phyloP scores from a whole-genome alignment of 2,888 invertebrate species.

The Deilephila elpenor region DNA sequence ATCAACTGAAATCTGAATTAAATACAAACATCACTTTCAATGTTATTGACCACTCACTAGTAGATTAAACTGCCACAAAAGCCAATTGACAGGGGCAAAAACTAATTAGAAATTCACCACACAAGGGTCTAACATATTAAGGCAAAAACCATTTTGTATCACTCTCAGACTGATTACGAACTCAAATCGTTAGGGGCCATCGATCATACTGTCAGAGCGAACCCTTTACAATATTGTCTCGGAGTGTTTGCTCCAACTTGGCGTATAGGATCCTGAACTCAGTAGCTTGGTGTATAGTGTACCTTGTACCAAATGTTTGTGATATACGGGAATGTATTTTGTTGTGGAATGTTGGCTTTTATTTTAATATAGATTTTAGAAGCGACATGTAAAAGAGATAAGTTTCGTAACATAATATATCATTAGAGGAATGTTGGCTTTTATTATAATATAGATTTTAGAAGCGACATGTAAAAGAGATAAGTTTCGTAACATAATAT shows the following conservation, averaged over 20 bases:
- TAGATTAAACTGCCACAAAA: conserved; percentile 2
- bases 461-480: too few relatives aligned
- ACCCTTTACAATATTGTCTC: conserved; percentile 46
- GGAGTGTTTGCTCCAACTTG: conserved; percentile 43
- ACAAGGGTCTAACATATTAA: conserved; percentile 12
- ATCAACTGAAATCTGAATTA: too few relatives aligned
- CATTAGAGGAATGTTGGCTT: too few relatives aligned
- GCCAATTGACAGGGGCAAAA: conserved; percentile 5
- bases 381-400: too few relatives aligned
- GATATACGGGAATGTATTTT: conserved; percentile 16
- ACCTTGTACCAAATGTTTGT: conserved; percentile 32
- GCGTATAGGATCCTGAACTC: conserved; percentile 38
- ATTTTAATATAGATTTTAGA: too few relatives aligned
- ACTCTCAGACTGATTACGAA: conserved; percentile 44
- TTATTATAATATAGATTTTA: too few relatives aligned
- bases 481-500: too few relatives aligned
- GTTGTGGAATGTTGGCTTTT: neutral
- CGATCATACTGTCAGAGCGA: conserved; percentile 47
- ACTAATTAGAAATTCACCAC: conserved; percentile 18
- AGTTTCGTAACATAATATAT: too few relatives aligned
- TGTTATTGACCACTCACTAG: neutral
- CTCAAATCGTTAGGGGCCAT: conserved; percentile 45
- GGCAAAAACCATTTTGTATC: conserved; percentile 30
- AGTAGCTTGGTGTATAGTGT: conserved; percentile 43
- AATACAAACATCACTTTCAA: neutral